These are phyloP conservation scores for Aphaenogaster floridana DNA, from an alignment of 1,140 invertebrate genomes.

Conservation along the genomic window DNA sequence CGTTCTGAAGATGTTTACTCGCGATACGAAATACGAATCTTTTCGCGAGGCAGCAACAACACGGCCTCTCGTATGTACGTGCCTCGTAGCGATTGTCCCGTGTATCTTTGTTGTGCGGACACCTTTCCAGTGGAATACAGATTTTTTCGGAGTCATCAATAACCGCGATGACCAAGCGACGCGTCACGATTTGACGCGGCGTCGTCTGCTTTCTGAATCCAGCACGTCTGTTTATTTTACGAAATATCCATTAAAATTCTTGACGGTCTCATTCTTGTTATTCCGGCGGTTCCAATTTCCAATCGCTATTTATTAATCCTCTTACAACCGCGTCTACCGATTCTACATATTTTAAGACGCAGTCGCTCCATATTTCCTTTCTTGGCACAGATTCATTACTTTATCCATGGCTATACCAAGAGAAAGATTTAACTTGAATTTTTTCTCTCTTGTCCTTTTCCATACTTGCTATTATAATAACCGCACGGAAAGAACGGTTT, in stretches of 20 bases:
- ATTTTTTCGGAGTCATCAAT: conserved; percentile 7
- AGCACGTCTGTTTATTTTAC: background rate
- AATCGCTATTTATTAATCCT: conserved; percentile 7
- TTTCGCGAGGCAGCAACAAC: conserved; percentile 3
- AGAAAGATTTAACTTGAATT: background rate
- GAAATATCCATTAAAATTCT: background rate
- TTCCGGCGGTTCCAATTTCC: too few species aligned
- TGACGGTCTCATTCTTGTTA: background rate
- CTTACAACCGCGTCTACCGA: background rate
- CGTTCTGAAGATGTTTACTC: conserved; percentile 22
- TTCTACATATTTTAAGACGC: background rate
- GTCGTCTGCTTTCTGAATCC: background rate
- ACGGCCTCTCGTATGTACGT: background rate
- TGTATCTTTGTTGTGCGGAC: background rate
- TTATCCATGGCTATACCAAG: too few species aligned
- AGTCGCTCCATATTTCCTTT: background rate
- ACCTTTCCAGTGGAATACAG: background rate
- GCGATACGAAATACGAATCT: conserved; percentile 45
- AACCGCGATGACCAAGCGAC: background rate
- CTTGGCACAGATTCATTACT: background rate
- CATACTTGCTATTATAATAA: background rate
- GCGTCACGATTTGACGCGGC: background rate
- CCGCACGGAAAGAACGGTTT: background rate
- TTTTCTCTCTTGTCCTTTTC: background rate
- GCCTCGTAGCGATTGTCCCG: background rate